These are phyloP conservation scores for Calidris pugnax DNA, from an alignment of 2,113 vertebrate species.

Conservation along the genomic window DNA sequence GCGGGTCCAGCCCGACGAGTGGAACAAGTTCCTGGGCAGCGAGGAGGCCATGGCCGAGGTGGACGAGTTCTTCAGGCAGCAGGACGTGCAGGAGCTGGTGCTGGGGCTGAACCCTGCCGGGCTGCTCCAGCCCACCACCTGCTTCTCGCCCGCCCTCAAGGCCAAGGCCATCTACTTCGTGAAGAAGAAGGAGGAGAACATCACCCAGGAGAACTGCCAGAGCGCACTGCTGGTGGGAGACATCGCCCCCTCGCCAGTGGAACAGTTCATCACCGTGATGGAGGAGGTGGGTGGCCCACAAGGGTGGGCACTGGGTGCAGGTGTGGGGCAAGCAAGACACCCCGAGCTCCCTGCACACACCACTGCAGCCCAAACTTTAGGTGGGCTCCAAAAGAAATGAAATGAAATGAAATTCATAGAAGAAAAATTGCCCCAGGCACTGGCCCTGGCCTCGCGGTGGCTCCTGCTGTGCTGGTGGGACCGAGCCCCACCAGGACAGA, in stretches of 20 bases:
- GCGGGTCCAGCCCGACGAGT: constrained; percentile 62
- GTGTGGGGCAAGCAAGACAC: fast-evolving
- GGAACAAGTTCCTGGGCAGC: constrained; percentile 54
- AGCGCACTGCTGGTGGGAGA: constrained; percentile 63
- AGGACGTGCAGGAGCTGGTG: constrained; percentile 47
- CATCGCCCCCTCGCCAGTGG: constrained; percentile 58
- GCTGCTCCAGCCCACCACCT: constrained; percentile 15
- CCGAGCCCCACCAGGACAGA: background rate
- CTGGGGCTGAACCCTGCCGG: constrained; percentile 19
- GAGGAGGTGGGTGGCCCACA: constrained; percentile 63
- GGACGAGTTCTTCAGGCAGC: constrained; percentile 69
- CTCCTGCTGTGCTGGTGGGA: background rate
- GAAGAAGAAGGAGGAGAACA: constrained; percentile 42
- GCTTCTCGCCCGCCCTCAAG: constrained; percentile 68
- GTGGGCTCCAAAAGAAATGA: background rate
- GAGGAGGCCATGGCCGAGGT: constrained; percentile 53
- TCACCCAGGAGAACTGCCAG: constrained; percentile 62
- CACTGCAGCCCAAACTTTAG: background rate
- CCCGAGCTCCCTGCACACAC: fast-evolving
- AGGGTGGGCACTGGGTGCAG: fast-evolving
- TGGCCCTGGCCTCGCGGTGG: fast-evolving
- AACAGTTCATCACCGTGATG: constrained; percentile 64
- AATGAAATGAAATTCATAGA: background rate
- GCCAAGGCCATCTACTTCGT: constrained; percentile 74
- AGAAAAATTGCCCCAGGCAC: background rate